Evolutionary conservation across 2,797 vertebrate species (phyloP).

Genomic region (Centropyge bicolor): DNA sequence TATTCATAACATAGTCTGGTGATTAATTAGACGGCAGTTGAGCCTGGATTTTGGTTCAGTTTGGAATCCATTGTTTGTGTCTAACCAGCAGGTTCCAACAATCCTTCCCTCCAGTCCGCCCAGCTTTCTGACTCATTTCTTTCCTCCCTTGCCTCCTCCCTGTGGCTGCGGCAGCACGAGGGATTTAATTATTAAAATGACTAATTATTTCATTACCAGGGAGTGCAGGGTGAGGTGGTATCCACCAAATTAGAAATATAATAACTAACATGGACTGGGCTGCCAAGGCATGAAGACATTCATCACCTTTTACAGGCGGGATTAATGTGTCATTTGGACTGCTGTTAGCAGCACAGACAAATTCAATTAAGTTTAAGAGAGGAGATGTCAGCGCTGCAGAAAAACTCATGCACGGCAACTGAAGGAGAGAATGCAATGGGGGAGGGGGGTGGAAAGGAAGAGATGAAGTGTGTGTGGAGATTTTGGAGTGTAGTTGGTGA

Average conservation of each 20-base stretch:
- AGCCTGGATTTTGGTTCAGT: conserved; percentile 2
- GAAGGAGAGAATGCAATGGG: conserved; percentile 2
- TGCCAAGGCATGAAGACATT: conserved; percentile 97
- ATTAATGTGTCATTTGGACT: conserved; percentile 98
- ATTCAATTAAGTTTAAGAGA: conserved; percentile 97
- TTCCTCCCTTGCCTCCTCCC: conserved; percentile 27
- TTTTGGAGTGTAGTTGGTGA: not conserved
- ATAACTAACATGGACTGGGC: conserved; percentile 95
- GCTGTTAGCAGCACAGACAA: conserved; percentile 95
- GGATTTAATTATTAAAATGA: conserved; percentile 99
- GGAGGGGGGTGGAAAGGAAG: not conserved
- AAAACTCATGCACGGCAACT: conserved; percentile 75
- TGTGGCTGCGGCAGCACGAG: conserved; percentile 85
- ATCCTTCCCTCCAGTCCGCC: not conserved
- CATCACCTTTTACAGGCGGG: conserved; percentile 94
- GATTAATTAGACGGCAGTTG: not conserved
- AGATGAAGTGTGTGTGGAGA: conserved; percentile 14
- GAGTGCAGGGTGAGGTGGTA: conserved; percentile 93
- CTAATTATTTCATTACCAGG: conserved; percentile 97
- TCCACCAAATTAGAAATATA: conserved; percentile 97
- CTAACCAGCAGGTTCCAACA: not conserved
- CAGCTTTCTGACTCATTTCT: conserved; percentile 13
- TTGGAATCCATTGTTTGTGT: not conserved
- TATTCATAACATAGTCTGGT: not conserved
- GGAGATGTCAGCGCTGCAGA: conserved; percentile 84